phyloP scores from a whole-genome alignment of 2,797 vertebrate species.

The Takifugu ocellatus region DNA sequence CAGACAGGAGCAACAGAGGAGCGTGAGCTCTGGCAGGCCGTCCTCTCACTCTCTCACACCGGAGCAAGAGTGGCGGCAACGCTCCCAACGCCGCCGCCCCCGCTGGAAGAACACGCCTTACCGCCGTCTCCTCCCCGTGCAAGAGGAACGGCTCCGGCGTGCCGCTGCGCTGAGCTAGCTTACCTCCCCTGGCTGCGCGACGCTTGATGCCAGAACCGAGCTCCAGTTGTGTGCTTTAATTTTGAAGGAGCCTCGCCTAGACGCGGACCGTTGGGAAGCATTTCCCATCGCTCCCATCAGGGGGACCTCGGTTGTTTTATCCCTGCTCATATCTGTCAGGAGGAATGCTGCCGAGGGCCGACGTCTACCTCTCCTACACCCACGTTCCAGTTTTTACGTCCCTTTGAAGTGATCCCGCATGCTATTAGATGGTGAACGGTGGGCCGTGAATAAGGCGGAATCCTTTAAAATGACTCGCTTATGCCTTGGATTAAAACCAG shows the following conservation, averaged over 20 bases:
- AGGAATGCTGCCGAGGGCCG: conserved; percentile 12
- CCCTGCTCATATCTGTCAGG: conserved; percentile 18
- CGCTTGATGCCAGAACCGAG: conserved; percentile 7
- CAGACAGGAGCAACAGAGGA: not conserved
- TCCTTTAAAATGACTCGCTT: conserved; percentile 23
- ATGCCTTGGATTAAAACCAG: conserved; percentile 14
- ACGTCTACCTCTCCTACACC: conserved; percentile 24
- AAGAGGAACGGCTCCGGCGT: conserved; percentile 20
- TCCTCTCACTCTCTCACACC: not conserved
- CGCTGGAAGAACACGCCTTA: conserved; percentile 58
- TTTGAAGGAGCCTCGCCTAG: conserved; percentile 15
- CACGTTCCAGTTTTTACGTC: conserved; percentile 24
- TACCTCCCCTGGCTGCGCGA: conserved; percentile 10
- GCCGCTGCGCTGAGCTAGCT: conserved; percentile 26
- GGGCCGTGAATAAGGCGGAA: conserved; percentile 21
- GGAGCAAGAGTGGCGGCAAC: conserved; percentile 54
- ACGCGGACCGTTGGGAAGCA: conserved; percentile 17
- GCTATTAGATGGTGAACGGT: conserved; percentile 23
- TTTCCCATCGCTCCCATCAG: conserved; percentile 30
- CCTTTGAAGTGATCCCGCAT: conserved; percentile 18
- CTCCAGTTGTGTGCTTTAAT: conserved; percentile 28
- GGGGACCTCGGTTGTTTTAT: conserved; percentile 22
- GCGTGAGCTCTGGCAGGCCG: conserved; percentile 1
- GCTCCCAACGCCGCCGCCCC: conserved; percentile 63
- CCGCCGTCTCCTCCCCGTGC: conserved; percentile 50